Conservation (phyloP, 2,797 vertebrate genomes). For the Clarias laeviceps region DNA sequence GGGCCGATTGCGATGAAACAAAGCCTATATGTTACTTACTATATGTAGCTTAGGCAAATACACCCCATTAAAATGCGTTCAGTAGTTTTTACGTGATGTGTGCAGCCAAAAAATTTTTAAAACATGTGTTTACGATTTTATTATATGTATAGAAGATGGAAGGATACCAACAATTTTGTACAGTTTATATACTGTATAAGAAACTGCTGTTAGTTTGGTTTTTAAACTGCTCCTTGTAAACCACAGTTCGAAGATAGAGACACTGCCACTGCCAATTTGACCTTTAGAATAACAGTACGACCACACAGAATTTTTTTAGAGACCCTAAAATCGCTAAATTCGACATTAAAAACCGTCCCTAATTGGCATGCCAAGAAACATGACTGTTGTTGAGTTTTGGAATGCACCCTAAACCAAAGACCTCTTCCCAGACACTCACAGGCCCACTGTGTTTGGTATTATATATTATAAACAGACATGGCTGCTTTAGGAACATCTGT, state of each 20-base stretch:
- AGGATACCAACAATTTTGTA: too few species aligned
- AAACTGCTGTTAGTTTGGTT: too few species aligned
- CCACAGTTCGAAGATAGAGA: conserved; percentile 24
- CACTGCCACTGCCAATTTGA: conserved; percentile 14
- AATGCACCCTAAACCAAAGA: conserved; percentile 59
- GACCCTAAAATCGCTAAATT: conserved; percentile 50
- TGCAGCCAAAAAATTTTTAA: too few species aligned
- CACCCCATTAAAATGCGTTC: too few species aligned
- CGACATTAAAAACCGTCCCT: conserved; percentile 56
- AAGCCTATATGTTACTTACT: too few species aligned
- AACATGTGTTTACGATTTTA: too few species aligned
- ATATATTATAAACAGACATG: conserved; percentile 45
- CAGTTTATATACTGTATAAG: too few species aligned
- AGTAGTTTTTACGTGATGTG: too few species aligned
- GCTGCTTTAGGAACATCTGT: conserved; percentile 44
- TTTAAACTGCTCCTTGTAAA: neutral
- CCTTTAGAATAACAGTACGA: conserved; percentile 35
- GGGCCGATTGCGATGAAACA: too few species aligned
- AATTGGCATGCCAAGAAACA: conserved; percentile 61
- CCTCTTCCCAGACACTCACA: conserved; percentile 36
- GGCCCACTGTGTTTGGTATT: conserved; percentile 18
- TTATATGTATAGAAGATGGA: too few species aligned
- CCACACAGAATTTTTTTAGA: conserved; percentile 42
- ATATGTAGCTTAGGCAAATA: too few species aligned
- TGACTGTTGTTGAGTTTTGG: conserved; percentile 55